A percentile compares a stretch with the other conserved stretches of the same genome.
These are phyloP conservation scores for Chironomus tepperi DNA, from an alignment of 1,140 invertebrate species.

Conservation along the genomic window DNA sequence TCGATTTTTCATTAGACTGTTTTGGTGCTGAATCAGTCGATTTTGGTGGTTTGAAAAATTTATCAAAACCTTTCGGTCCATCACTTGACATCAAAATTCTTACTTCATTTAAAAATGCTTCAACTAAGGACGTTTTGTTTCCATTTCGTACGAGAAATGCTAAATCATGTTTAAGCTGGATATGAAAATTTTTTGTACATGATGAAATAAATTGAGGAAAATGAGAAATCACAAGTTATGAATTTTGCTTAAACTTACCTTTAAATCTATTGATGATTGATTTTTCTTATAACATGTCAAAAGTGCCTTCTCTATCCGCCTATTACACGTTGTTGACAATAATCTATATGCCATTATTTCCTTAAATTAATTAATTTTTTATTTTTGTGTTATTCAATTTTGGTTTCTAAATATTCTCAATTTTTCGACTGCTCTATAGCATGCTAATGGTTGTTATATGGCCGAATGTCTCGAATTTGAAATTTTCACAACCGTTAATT, in stretches of 20 bases:
- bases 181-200: not conserved
- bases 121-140: not conserved
- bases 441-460: too few relatives aligned
- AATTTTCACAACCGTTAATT: too few relatives aligned
- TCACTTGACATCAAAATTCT: conserved; percentile 25
- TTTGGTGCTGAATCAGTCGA: conserved; percentile 31
- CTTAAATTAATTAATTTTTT: not conserved
- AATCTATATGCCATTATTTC: not conserved
- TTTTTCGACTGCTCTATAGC: not conserved
- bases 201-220: too few relatives aligned
- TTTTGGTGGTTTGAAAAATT: conserved; percentile 65
- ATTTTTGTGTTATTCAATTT: not conserved
- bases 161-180: conserved; percentile 15
- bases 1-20: conserved; percentile 27
- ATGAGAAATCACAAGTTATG: not conserved
- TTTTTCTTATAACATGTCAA: not conserved
- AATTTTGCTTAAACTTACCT: not conserved
- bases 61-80: conserved; percentile 85
- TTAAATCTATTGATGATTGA: not conserved
- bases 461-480: too few relatives aligned
- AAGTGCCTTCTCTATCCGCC: not conserved
- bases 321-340: not conserved
- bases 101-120: not conserved
- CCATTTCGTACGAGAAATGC: not conserved
- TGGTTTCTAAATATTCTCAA: not conserved